A percentile compares a stretch with the other conserved stretches of the same genome.
These are phyloP conservation scores for Acholoe squamosa DNA, from an alignment of 2,888 invertebrate species.

Conservation along the genomic window DNA sequence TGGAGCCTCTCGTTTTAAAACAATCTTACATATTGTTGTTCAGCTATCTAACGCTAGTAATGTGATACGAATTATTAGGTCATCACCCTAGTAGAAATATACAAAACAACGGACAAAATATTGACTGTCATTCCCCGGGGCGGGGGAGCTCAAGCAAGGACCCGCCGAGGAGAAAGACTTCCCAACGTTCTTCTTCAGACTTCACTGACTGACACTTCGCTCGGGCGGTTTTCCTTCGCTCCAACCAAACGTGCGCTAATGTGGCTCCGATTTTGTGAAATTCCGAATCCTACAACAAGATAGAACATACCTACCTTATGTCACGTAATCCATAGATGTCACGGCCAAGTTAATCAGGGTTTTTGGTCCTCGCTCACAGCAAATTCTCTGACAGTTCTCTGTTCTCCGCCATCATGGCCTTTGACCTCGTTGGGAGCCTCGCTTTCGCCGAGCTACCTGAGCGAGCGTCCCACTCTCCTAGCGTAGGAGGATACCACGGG, in stretches of 20 bases:
- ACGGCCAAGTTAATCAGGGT: not conserved
- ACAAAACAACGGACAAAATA: too few species aligned
- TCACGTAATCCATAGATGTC: slow-evolving; percentile 9
- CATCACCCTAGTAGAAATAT: too few species aligned
- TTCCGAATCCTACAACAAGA: not conserved
- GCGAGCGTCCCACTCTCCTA: not conserved
- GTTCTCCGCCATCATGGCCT: slow-evolving; percentile 44
- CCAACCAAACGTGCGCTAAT: not conserved
- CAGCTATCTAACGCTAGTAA: too few species aligned
- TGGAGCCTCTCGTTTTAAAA: too few species aligned
- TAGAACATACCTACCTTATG: not conserved
- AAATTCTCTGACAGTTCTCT: slow-evolving; percentile 45
- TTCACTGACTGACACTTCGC: not conserved
- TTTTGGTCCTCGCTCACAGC: slow-evolving; percentile 16
- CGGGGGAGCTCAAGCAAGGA: too few species aligned
- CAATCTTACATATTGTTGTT: too few species aligned
- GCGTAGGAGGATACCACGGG: not conserved
- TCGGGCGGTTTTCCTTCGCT: not conserved
- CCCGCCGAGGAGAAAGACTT: slow-evolving; percentile 39
- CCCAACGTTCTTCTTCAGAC: not conserved
- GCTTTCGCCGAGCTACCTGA: not conserved
- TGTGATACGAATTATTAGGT: too few species aligned
- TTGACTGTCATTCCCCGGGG: too few species aligned
- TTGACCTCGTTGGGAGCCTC: slow-evolving; percentile 56
- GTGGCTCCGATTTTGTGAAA: not conserved